Evolutionary conservation across 2,113 vertebrate species (phyloP), one percentile per base, ranked within the genome.

Genomic region (Puffinus mauretanicus): DNA sequence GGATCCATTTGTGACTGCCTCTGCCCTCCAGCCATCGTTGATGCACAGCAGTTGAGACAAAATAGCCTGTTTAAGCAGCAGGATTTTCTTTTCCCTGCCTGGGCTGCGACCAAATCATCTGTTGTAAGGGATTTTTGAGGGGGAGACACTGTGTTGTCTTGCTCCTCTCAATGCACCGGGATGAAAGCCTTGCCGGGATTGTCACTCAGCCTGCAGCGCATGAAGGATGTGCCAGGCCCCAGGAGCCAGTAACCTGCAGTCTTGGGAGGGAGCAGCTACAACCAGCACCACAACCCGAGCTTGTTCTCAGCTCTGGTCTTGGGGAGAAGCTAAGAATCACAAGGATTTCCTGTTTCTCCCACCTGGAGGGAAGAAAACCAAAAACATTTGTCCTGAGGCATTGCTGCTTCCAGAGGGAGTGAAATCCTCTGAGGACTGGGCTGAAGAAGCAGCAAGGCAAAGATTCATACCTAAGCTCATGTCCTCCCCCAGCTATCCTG

Each of bases 371-470:
- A 40, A 67, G 42, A 62, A 72, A 47, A 8, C 7, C 2, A 1
- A 60, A 86, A 64, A 12, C 9, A 19, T 71, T 79, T 82, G 10
- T 76, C 42, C 27, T 0, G 0, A 72, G 71, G 36, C 14, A 24
- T 12, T 67, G 16, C n/a, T 88, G 30, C 57, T 91, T 91, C n/a
- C n/a, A 83, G 38, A 64, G 38, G 61, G 57, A 72, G 30, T 46
- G 20, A 60, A 88, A 66, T 85, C 36, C 44, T 83, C 36, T 0
- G 0, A 69, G 55, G 69, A 65, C 2, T 1, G 57, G 40, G 44
- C 64, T 84, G 60, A 87, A 92, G 64, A 90, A 83, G 47, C 24
- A 83, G 42, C 32, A 87, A 67, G 38, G 47, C 10, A 6, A 66
- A 64, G 72, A 51, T 51, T 84, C 54, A 52, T 30, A 60, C 78